A percentile compares a stretch with the other conserved stretches of the same genome.
phyloP scores from a whole-genome alignment of 2,113 vertebrate genomes.

The Hiodon alosoides region DNA sequence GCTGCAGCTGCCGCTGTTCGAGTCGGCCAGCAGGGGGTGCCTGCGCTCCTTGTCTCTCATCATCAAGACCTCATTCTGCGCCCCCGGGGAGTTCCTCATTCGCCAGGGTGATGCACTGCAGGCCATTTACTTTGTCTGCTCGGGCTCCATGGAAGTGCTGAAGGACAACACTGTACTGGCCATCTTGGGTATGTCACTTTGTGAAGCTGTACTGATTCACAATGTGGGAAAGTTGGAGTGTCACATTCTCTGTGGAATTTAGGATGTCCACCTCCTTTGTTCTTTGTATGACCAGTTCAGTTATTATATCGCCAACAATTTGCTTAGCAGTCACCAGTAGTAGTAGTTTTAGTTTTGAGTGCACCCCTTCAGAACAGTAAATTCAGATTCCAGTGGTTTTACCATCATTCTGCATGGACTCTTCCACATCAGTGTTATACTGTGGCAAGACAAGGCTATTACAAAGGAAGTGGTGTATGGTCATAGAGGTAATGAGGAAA shows the following conservation, averaged over 20 bases:
- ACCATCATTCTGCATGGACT: not conserved
- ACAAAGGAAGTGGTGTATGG: not conserved
- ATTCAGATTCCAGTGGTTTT: no score
- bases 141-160: constrained; percentile 47
- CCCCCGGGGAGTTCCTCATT: constrained; percentile 46
- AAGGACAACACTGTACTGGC: constrained; percentile 46
- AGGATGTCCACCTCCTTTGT: no score
- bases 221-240: no score
- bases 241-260: no score
- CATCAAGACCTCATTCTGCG: constrained; percentile 47
- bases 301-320: no score
- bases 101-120: constrained; percentile 47
- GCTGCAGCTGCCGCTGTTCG: constrained; percentile 44
- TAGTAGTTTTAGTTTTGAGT: no score
- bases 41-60: constrained; percentile 46
- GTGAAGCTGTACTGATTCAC: not conserved
- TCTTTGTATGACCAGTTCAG: no score
- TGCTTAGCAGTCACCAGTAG: no score
- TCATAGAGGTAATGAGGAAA: not conserved
- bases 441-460: not conserved
- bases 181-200: constrained; percentile 36
- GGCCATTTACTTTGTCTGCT: constrained; percentile 49
- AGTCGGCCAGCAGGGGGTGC: constrained; percentile 44
- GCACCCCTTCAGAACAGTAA: no score
- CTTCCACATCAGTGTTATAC: not conserved